phyloP scores from a whole-genome alignment of 92 coral and sea anemone species.

The Virgularia gustaviana region DNA sequence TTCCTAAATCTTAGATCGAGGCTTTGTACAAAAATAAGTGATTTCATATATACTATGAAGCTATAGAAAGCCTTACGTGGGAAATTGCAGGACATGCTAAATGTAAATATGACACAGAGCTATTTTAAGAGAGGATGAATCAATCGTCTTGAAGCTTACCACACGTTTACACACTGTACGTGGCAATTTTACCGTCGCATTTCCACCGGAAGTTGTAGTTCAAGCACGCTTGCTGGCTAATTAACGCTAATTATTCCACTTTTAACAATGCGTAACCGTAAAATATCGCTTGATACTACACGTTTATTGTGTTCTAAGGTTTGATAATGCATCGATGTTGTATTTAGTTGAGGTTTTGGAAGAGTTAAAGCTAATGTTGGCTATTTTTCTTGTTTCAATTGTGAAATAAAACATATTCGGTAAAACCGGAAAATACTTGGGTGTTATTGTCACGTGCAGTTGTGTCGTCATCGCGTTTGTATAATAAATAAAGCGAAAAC shows the following conservation, averaged over 20 bases:
- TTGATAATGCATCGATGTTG: no score
- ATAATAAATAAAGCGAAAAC: not conserved
- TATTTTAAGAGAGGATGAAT: no score
- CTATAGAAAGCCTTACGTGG: not conserved
- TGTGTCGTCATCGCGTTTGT: conserved; percentile 13
- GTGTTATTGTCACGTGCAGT: not conserved
- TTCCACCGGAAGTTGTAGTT: conserved; percentile 11
- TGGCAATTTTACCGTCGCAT: conserved; percentile 8
- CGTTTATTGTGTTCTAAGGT: no score
- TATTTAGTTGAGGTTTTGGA: no score
- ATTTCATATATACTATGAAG: no score
- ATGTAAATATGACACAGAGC: no score
- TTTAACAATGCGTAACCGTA: not conserved
- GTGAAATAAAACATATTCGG: not conserved
- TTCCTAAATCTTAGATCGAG: not conserved
- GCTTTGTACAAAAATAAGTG: not conserved
- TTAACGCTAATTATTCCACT: conserved; percentile 1
- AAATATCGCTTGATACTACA: not conserved
- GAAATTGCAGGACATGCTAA: no score
- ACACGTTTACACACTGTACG: conserved; percentile 13
- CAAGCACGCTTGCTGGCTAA: not conserved
- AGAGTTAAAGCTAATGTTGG: no score
- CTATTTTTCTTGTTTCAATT: no score
- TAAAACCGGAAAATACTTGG: conserved; percentile 24
- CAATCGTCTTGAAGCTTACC: not conserved